A percentile compares a stretch with the other conserved stretches of the same genome.
phyloP scores from a whole-genome alignment of 2,113 vertebrate genomes.

The Peromyscus polionotus region DNA sequence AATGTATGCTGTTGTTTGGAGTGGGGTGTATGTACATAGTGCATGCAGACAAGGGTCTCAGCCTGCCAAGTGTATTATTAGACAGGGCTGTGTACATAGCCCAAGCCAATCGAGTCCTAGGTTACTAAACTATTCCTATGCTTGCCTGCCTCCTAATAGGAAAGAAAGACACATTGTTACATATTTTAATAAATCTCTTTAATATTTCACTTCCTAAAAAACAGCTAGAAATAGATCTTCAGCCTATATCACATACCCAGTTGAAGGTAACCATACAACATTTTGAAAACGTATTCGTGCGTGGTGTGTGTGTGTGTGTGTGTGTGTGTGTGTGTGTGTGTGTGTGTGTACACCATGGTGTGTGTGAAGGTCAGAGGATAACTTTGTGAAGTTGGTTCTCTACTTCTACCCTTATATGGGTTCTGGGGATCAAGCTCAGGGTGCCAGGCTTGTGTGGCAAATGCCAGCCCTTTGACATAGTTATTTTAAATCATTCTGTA shows the following conservation, averaged over 20 bases:
- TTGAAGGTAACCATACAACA: not conserved
- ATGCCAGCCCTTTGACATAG: not conserved
- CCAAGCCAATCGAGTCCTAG: not conserved
- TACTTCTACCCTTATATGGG: not conserved
- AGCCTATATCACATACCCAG: not conserved
- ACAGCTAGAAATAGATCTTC: not conserved
- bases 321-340: not conserved
- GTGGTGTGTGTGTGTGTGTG: not conserved
- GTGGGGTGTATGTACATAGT: not conserved
- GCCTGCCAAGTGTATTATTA: not conserved
- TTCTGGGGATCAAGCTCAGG: not conserved
- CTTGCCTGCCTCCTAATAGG: not conserved
- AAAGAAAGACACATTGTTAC: slow-evolving; percentile 53
- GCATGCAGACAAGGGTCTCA: not conserved
- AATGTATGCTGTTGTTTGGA: not conserved
- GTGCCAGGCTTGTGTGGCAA: not conserved
- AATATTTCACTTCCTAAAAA: slow-evolving; percentile 49
- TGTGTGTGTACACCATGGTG: not conserved
- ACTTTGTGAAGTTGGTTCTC: not conserved
- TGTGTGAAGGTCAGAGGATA: not conserved
- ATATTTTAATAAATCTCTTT: slow-evolving; percentile 51
- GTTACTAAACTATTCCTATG: not conserved
- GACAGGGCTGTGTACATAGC: not conserved
- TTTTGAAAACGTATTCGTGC: not conserved
- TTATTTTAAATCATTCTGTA: not conserved